Percentiles rank a stretch among this genome's conserved stretches.
These are phyloP conservation scores for Drosophila lowei DNA, from an alignment of 1,140 invertebrate species.

Conservation along the genomic window DNA sequence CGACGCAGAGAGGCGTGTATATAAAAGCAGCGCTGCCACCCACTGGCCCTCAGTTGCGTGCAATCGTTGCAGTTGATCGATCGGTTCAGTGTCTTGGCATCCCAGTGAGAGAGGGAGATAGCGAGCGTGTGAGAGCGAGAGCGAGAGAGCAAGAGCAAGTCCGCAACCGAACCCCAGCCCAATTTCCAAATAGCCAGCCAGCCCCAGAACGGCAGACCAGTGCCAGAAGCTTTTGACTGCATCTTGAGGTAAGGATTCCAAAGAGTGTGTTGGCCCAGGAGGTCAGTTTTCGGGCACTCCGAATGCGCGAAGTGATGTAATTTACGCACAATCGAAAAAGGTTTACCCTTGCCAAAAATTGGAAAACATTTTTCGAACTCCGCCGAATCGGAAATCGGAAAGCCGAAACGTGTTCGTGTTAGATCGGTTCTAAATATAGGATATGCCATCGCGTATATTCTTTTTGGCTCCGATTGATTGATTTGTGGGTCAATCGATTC, in stretches of 20 bases:
- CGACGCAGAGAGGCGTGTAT: constrained; percentile 27
- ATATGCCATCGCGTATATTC: constrained; percentile 29
- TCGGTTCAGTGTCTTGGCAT: constrained; percentile 51
- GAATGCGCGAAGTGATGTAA: constrained; percentile 65
- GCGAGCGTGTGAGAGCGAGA: constrained; percentile 18
- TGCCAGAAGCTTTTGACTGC: constrained; percentile 23
- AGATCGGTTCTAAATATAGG: constrained; percentile 56
- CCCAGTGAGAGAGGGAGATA: constrained; percentile 16
- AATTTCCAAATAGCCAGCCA: constrained; percentile 21
- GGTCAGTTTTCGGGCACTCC: neutral
- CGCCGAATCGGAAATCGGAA: constrained; percentile 31
- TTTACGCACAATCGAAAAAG: constrained; percentile 47
- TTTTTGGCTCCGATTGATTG: constrained; percentile 50
- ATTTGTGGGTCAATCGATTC: constrained; percentile 79
- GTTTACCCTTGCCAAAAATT: constrained; percentile 55
- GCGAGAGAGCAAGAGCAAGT: constrained; percentile 11
- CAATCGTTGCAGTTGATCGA: constrained; percentile 47
- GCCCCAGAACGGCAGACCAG: constrained; percentile 17
- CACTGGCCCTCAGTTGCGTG: constrained; percentile 50
- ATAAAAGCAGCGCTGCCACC: constrained; percentile 52
- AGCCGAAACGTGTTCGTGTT: constrained; percentile 11
- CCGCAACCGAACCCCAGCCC: constrained; percentile 19
- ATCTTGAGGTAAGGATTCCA: constrained; percentile 26
- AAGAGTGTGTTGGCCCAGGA: constrained; percentile 19
- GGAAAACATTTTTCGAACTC: constrained; percentile 40